These are phyloP conservation scores for Ferrisia virgata DNA, from an alignment of 2,888 invertebrate genomes.

Conservation along the genomic window DNA sequence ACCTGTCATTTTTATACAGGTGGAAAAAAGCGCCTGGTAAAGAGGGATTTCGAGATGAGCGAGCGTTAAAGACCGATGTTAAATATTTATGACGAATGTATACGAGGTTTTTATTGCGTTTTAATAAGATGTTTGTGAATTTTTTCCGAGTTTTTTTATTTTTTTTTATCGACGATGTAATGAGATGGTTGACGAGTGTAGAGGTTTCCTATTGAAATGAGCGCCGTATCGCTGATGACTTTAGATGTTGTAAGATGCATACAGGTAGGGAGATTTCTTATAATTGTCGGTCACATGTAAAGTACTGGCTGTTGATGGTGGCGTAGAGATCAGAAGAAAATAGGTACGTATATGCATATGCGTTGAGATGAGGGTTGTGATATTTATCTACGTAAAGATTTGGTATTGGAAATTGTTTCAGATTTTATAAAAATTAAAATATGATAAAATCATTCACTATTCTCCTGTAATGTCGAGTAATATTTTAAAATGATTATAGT, in stretches of 20 bases:
- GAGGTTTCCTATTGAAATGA: background rate
- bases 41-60: background rate
- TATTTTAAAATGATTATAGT: no score
- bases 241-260: background rate
- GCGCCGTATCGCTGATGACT: background rate
- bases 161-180: background rate
- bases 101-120: background rate
- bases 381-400: background rate
- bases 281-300: conserved; percentile 47
- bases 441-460: no score
- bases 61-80: background rate
- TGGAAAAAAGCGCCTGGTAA: background rate
- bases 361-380: background rate
- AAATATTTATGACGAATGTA: conserved; percentile 16
- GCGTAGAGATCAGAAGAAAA: background rate
- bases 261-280: background rate
- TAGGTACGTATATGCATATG: no score
- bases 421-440: no score
- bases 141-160: background rate
- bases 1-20: conserved; percentile 7
- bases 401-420: background rate
- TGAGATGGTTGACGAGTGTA: background rate
- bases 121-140: background rate
- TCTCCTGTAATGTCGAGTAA: no score
- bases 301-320: conserved; percentile 49